Evolutionary conservation across 2,797 vertebrate genomes (phyloP).

Genomic region (Pterois miles): DNA sequence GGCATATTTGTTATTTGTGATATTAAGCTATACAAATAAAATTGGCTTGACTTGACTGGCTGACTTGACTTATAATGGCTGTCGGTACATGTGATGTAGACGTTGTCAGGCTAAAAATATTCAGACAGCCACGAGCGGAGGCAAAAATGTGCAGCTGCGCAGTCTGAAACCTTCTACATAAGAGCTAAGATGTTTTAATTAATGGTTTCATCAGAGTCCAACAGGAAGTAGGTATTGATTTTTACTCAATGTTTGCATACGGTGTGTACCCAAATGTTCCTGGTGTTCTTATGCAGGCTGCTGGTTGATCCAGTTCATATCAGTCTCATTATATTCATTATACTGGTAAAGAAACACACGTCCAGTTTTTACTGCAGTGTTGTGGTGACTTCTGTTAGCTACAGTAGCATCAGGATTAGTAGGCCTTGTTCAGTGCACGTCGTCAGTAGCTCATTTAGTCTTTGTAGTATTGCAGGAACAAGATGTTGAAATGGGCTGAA

Average conservation of each 20-base stretch:
- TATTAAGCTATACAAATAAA: too few relatives aligned
- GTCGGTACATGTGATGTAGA: not conserved
- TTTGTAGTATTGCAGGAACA: not conserved
- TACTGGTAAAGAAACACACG: not conserved
- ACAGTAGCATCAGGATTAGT: not conserved
- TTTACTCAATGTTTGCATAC: rapidly evolving
- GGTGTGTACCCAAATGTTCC: not conserved
- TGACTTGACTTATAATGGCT: not conserved
- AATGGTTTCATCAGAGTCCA: not conserved
- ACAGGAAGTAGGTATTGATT: not conserved
- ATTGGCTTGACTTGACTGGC: not conserved
- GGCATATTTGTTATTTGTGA: too few relatives aligned
- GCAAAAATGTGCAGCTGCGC: not conserved
- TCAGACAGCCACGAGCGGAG: too few relatives aligned
- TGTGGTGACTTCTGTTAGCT: not conserved
- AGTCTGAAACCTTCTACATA: not conserved
- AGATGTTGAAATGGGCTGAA: not conserved
- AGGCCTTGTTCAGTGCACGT: not conserved
- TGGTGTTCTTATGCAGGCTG: not conserved
- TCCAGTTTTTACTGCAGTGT: not conserved
- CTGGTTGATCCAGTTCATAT: not conserved
- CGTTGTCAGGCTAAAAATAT: not conserved
- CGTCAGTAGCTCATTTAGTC: not conserved
- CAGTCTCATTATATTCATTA: too few relatives aligned
- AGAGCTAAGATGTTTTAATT: not conserved